These are phyloP conservation scores for Alviniconcha strummeri DNA, from an alignment of 2,888 invertebrate genomes.

Conservation along the genomic window DNA sequence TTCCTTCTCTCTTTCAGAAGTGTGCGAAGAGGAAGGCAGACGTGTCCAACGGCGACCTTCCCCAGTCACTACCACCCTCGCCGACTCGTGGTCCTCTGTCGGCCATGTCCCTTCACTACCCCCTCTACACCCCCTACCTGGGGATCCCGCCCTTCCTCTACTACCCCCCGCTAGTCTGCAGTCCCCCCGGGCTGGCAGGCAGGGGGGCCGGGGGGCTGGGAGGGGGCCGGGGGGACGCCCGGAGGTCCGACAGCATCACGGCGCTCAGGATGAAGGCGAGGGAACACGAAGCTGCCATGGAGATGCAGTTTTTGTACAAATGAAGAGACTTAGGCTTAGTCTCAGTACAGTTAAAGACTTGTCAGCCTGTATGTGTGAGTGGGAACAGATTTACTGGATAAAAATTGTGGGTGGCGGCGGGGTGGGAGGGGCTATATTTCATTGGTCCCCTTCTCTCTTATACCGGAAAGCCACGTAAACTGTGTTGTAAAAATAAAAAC, in stretches of 20 bases:
- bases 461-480: no score
- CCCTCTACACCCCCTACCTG: constrained; percentile 29
- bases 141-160: constrained; percentile 40
- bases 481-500: no score
- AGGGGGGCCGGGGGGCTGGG: not conserved
- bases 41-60: not conserved
- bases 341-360: not conserved
- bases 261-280: constrained; percentile 57
- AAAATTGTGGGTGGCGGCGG: not conserved
- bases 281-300: constrained; percentile 58
- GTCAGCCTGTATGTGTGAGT: not conserved
- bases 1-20: not conserved
- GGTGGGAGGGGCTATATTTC: not conserved
- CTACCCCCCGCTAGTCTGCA: constrained; percentile 34
- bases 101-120: not conserved
- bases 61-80: not conserved
- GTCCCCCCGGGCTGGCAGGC: not conserved
- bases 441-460: no score
- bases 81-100: not conserved
- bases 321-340: constrained; percentile 23
- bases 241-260: constrained; percentile 53
- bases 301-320: constrained; percentile 55
- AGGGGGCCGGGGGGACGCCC: constrained; percentile 40
- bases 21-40: constrained; percentile 10
- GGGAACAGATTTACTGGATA: not conserved